Percentiles rank a stretch among this genome's conserved stretches.
Conservation (phyloP, 2,797 vertebrate species). For the Babyrousa celebensis region DNA sequence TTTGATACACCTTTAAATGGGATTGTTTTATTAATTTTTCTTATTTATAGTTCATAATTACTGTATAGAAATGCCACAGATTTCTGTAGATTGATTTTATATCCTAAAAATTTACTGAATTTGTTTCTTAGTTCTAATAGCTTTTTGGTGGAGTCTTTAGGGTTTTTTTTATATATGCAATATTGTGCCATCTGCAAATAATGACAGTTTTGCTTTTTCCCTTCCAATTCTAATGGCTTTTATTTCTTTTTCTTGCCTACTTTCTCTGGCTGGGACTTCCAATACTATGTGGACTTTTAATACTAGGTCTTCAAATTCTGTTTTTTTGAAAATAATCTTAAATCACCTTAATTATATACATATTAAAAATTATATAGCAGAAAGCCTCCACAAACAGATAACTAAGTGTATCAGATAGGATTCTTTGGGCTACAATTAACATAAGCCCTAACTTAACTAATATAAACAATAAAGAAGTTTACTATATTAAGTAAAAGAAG, state of each 20-base stretch:
- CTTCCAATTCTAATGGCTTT: too few species aligned
- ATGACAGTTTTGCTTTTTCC: too few species aligned
- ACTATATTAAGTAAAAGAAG: conserved; percentile 24
- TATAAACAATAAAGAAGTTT: background rate
- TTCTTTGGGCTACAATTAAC: conserved; percentile 7
- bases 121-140: background rate
- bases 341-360: conserved; percentile 16
- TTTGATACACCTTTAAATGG: too few species aligned
- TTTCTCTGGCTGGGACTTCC: too few species aligned
- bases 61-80: too few species aligned
- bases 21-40: too few species aligned
- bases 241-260: too few species aligned
- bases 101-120: background rate
- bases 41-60: too few species aligned
- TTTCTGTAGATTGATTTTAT: background rate
- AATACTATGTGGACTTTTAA: too few species aligned
- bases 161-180: too few species aligned
- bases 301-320: background rate
- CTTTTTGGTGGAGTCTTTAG: background rate
- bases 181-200: too few species aligned
- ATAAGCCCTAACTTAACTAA: conserved; percentile 6
- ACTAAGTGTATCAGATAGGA: background rate
- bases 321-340: background rate
- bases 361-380: conserved; percentile 20
- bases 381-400: background rate